phyloP scores from a whole-genome alignment of 2,113 vertebrate genomes.

The Nettapus auritus region DNA sequence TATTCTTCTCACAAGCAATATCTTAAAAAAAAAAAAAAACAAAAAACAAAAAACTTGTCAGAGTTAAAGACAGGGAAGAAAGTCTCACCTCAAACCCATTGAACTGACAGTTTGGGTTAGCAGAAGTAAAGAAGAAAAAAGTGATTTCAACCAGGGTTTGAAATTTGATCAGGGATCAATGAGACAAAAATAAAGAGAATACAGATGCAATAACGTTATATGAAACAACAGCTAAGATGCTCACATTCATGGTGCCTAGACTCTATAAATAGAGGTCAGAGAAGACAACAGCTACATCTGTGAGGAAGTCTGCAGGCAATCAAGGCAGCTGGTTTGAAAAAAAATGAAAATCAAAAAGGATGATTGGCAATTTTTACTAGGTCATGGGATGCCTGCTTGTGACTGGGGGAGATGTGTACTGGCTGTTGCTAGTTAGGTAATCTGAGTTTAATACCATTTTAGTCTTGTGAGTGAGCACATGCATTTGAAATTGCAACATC shows the following conservation, averaged over 20 bases:
- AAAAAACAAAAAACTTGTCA: background rate
- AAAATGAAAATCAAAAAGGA: background rate
- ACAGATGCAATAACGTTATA: background rate
- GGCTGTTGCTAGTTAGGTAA: background rate
- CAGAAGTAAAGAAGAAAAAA: background rate
- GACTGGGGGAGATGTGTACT: background rate
- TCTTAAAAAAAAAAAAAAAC: too few species aligned
- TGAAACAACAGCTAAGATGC: background rate
- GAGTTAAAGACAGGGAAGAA: background rate
- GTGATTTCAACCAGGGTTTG: background rate
- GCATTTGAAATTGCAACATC: background rate
- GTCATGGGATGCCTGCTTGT: conserved; percentile 44
- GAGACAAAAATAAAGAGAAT: background rate
- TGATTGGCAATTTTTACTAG: conserved; percentile 5
- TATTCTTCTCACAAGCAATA: background rate
- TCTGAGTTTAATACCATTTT: background rate
- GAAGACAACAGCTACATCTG: conserved; percentile 21
- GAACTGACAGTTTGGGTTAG: background rate
- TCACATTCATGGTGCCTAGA: background rate
- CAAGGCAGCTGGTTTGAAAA: conserved; percentile 7
- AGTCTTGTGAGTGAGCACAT: background rate
- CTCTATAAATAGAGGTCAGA: conserved; percentile 9
- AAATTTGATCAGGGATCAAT: background rate
- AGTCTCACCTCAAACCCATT: background rate
- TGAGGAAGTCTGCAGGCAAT: conserved; percentile 14